phyloP scores from a whole-genome alignment of 1,140 invertebrate genomes.

The Hyles vespertilio region DNA sequence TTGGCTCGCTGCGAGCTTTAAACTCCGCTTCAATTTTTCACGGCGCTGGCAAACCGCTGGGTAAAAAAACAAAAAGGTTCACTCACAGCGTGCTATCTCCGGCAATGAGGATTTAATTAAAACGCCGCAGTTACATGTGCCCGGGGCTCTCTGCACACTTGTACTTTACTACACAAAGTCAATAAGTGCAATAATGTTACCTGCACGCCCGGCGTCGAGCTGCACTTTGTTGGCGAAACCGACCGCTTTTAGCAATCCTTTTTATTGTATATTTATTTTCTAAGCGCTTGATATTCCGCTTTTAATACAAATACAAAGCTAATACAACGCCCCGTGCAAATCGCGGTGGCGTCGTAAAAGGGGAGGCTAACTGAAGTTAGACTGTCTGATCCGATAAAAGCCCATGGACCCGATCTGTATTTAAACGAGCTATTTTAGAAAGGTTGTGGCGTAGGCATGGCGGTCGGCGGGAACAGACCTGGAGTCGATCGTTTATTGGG shows the following conservation, averaged over 20 bases:
- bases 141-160: conserved; percentile 9
- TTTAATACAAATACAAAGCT: no score
- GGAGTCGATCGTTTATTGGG: conserved; percentile 47
- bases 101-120: conserved; percentile 56
- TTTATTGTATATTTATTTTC: conserved; percentile 42
- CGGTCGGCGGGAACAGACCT: conserved; percentile 17
- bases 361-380: conserved; percentile 21
- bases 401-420: conserved; percentile 33
- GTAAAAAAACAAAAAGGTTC: conserved; percentile 34
- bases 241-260: conserved; percentile 22
- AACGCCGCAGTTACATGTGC: conserved; percentile 40
- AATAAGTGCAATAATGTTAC: no score
- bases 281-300: conserved; percentile 15
- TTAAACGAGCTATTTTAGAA: conserved; percentile 41
- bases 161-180: conserved; percentile 5
- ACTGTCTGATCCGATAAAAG: conserved; percentile 56
- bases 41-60: conserved; percentile 26
- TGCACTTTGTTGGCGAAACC: conserved; percentile 13
- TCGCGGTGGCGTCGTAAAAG: not conserved
- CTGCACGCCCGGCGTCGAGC: not conserved
- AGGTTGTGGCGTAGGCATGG: conserved; percentile 25
- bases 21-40: conserved; percentile 41
- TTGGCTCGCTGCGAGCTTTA: conserved; percentile 21
- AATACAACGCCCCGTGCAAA: not conserved
- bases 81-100: conserved; percentile 35